A percentile compares a stretch with the other conserved stretches of the same genome.
Conservation (phyloP, 2,888 invertebrate species). For the Thumatha senex region DNA sequence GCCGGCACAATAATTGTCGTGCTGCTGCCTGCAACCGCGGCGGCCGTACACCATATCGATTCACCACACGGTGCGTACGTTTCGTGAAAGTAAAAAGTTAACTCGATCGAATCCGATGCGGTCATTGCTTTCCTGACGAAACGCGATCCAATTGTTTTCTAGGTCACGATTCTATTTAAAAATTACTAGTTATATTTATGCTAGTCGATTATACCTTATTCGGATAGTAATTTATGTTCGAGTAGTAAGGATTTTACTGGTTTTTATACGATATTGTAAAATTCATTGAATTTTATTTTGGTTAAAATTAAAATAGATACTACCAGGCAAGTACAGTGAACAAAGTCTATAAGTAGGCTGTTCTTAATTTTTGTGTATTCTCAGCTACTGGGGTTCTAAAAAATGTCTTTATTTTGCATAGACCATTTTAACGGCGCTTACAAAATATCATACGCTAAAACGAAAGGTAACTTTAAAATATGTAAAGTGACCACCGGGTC, state of each 20-base stretch:
- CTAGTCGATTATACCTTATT: constrained; percentile 28
- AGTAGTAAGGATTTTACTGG: constrained; percentile 4
- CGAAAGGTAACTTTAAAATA: no score
- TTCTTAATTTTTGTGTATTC: no score
- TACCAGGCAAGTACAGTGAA: neutral
- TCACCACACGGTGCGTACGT: constrained; percentile 56
- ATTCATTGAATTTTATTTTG: neutral
- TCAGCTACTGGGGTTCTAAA: no score
- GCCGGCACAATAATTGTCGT: constrained; percentile 73
- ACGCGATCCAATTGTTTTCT: constrained; percentile 65
- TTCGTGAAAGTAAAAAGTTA: constrained; percentile 77
- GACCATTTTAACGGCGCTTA: no score
- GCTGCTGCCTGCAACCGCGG: constrained; percentile 72
- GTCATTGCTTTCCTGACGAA: constrained; percentile 62
- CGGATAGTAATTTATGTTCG: constrained; percentile 16
- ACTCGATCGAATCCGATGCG: constrained; percentile 76
- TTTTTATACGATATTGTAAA: no score
- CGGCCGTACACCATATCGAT: constrained; percentile 75
- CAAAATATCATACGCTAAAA: no score
- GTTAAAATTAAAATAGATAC: neutral
- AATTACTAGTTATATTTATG: constrained; percentile 60
- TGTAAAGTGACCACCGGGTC: no score
- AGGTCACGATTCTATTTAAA: constrained; percentile 69
- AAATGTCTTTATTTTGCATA: no score
- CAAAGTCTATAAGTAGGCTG: no score